phyloP scores from a whole-genome alignment of 2,113 vertebrate genomes.

The Okapia johnstoni region DNA sequence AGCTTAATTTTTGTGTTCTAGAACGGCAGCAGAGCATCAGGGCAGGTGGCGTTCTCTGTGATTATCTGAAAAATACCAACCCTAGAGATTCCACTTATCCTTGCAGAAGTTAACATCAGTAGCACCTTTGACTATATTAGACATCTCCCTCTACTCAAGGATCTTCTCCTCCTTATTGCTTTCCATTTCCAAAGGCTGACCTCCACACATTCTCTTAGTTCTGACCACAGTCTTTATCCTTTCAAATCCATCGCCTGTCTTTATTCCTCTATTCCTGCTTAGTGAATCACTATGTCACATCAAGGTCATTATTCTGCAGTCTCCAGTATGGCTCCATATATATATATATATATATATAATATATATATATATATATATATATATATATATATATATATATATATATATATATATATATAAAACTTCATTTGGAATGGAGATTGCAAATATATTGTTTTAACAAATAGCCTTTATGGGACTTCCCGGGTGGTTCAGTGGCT shows the following conservation, averaged over 20 bases:
- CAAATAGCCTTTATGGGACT: too few relatives aligned
- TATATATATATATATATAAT: not conserved
- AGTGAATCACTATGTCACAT: not conserved
- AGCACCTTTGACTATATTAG: not conserved
- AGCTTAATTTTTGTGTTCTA: conserved; percentile 7
- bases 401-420: too few relatives aligned
- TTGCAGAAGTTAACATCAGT: not conserved
- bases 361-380: not conserved
- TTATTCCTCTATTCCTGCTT: not conserved
- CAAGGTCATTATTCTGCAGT: not conserved
- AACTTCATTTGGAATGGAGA: too few relatives aligned
- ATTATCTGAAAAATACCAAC: not conserved
- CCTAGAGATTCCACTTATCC: not conserved
- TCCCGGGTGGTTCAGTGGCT: too few relatives aligned
- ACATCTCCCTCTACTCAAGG: not conserved
- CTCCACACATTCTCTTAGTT: not conserved
- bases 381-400: too few relatives aligned
- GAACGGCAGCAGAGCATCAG: not conserved
- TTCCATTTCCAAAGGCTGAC: not conserved
- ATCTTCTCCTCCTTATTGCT: not conserved
- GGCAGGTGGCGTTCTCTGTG: not conserved
- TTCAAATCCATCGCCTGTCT: not conserved
- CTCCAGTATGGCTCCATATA: not conserved
- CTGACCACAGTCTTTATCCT: not conserved
- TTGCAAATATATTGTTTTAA: too few relatives aligned